Evolutionary conservation across 92 coral and sea anemone species (phyloP).

Genomic region (Hydrozoanthus gracilis): DNA sequence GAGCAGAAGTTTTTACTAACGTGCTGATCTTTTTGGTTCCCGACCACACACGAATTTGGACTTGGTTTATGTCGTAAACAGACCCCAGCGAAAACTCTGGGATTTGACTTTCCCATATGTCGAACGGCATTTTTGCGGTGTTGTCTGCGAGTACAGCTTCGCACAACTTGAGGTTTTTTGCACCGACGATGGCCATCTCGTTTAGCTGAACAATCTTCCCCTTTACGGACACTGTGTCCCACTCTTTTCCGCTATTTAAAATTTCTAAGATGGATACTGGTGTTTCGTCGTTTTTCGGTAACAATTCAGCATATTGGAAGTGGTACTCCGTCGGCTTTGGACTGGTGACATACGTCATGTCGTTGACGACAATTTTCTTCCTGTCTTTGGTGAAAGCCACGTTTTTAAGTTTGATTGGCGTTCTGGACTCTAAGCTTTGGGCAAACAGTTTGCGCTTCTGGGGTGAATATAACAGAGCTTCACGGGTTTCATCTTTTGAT

Average conservation of each 20-base stretch:
- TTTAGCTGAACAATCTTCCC: conserved; percentile 57
- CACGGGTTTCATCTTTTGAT: conserved; percentile 20
- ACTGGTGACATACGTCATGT: conserved; percentile 59
- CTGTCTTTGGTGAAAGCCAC: conserved; percentile 56
- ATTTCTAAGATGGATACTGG: too few species aligned
- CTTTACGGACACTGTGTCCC: conserved; percentile 62
- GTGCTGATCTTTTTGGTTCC: conserved; percentile 52
- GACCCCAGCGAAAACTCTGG: conserved; percentile 51
- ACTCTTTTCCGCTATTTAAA: conserved; percentile 54
- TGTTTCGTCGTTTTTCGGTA: conserved; percentile 45
- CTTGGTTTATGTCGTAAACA: conserved; percentile 58
- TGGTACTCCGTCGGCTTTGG: conserved; percentile 62
- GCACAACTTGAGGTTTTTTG: conserved; percentile 57
- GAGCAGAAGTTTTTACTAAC: conserved; percentile 28
- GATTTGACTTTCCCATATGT: conserved; percentile 66
- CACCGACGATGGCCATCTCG: conserved; percentile 54
- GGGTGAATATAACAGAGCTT: conserved; percentile 51
- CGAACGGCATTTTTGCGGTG: conserved; percentile 54
- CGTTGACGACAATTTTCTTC: conserved; percentile 57
- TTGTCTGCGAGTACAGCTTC: conserved; percentile 62
- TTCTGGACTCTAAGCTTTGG: conserved; percentile 40
- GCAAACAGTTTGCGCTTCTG: conserved; percentile 46
- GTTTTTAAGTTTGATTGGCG: conserved; percentile 33
- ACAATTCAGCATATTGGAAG: conserved; percentile 64
- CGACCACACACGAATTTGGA: conserved; percentile 54